Conservation (phyloP, 1,140 invertebrate species). For the Acromyrmex heyeri region DNA sequence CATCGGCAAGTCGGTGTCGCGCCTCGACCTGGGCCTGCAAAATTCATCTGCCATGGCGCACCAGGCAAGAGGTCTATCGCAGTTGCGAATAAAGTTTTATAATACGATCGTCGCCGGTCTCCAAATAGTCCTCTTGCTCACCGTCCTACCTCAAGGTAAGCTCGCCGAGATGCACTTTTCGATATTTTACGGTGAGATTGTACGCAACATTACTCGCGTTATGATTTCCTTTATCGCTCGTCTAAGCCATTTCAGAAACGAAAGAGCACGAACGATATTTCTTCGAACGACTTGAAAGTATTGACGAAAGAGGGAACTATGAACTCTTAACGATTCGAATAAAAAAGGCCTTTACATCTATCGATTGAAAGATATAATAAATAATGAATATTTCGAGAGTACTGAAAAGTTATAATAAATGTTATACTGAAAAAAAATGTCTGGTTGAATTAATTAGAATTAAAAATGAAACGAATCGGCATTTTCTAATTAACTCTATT, state of each 20-base stretch:
- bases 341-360: neutral
- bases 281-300: neutral
- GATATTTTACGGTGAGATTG: constrained; percentile 42
- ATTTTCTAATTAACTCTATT: too few relatives aligned
- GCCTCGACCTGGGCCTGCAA: constrained; percentile 52
- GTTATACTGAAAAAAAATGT: too few relatives aligned
- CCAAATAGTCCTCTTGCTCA: constrained; percentile 80
- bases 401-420: neutral
- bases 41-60: constrained; percentile 75
- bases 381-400: neutral
- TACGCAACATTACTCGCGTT: constrained; percentile 40
- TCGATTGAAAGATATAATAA: neutral
- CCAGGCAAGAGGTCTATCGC: constrained; percentile 67
- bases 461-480: too few relatives aligned
- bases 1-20: constrained; percentile 61
- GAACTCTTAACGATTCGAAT: neutral
- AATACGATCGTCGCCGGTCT: constrained; percentile 71
- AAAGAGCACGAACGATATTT: constrained; percentile 39
- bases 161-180: constrained; percentile 17
- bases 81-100: constrained; percentile 76
- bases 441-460: too few relatives aligned
- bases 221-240: constrained; percentile 47
- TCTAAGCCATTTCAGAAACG: constrained; percentile 23
- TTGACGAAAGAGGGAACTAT: constrained; percentile 1
- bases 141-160: constrained; percentile 83